Base-by-base conservation (phyloP, 2,797 vertebrate species). In the Poliocrania exsul region DNA sequence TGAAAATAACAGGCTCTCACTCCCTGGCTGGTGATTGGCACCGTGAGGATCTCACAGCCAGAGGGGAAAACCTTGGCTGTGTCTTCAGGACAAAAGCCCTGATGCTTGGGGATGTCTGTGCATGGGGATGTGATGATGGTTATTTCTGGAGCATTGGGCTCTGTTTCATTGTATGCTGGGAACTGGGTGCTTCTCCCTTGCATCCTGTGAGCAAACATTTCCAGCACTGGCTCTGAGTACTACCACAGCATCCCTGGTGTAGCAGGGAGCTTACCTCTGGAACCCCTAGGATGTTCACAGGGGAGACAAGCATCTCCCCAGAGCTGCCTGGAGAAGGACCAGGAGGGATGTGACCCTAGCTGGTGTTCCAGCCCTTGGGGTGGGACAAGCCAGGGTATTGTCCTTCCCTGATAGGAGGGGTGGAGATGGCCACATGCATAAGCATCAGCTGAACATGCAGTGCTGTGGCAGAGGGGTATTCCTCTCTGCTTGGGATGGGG, bases 1-100 rank as follows among this genome's bases (percentile, higher is more conserved):
- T 95, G 95, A 93, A 95, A 96, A 92, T 94, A 92, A 93, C 66
- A 93, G 92, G 64, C 88, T 88, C 74, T 90, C 4, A 3, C 71
- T 94, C 64, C 74, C 47, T 0, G 37, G 78, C 91, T 2, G 3
- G 69, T 88, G 95, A 86, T 95, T 92, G 92, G 57, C 87, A 73
- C 72, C 4, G 3, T 1, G 2, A 61, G 51, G 47, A 23, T 77
- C 81, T 96, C 4, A 0, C 88, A 91, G 91, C 65, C 67, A 25
- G 88, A 90, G 92, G 66, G 87, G 87, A 89, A 92, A 91, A 51
- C 71, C 37, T 90, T 91, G 90, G 69, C 90, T 89, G 81, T 4
- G 0, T 92, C 87, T 91, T 89, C 54, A 58, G 72, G 88, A 90
- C 87, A 51, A 81, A 96, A 86, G 12, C 37, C n/a, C 49, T 90